Base-by-base conservation (phyloP, 2,888 invertebrate species). In the Euplexia lucipara region DNA sequence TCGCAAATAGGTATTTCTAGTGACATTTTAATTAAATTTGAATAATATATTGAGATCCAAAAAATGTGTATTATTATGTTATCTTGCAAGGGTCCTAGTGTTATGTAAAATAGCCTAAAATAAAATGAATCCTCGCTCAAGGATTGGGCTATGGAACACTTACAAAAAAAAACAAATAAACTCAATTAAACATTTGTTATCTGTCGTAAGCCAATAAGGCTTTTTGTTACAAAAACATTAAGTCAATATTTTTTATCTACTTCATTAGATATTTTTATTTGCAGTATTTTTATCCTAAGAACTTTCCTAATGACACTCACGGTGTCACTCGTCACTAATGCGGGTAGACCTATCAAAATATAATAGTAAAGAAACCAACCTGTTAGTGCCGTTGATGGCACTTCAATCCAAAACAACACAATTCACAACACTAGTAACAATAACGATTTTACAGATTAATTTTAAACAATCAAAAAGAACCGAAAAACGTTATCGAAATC, bases 351-450 rank as follows among this genome's bases (percentile, higher is more conserved):
- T 35, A 41, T 26, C 10, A 53, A 44, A 42, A 20, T 26, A 52
- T 65, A 3, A 52, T 42, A 48, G 45, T 45, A 12, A 44, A 12
- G 10, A 3, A 48, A 72, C 74, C 30, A 72, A 81, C 81, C 81
- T 82, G 52, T 71, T 48, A 81, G 83, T 81, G 81, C 81, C 81
- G 66, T 44, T 66, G 60, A 47, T 73, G 81, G 81, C 81, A 81
- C 81, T 82, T 71, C 60, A 75, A 80, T 81, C 76, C 78, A 82
- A 59, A 73, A 75, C 64, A 78, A 72, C 68, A 80, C 73, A 78
- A 73, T 65, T 66, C 78, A 81, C 83, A 74, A 49, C 70, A 75
- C 79, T 49, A 48, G 7, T 39, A 69, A 54, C 39, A 70, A 70
- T 26, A 73, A 72, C 64, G 59, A 71, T 67, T 72, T 72, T 52